Base-by-base conservation (phyloP, 2,888 invertebrate genomes). In the Brachyptera putata region DNA sequence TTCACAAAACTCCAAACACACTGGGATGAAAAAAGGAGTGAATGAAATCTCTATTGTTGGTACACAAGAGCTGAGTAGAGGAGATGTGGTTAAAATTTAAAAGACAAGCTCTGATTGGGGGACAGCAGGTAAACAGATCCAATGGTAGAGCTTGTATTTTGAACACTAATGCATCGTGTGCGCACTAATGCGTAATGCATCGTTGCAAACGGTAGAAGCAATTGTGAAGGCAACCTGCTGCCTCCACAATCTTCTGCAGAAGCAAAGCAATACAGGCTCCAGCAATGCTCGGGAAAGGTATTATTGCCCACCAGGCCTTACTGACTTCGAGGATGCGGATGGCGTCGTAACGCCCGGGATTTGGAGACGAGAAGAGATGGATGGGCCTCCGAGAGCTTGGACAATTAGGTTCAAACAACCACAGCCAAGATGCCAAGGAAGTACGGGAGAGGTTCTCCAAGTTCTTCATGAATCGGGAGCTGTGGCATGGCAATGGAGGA, bases 171-270 rank as follows among this genome's bases (percentile, higher is more conserved):
- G n/a, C n/a, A n/a, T n/a, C n/a, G n/a, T n/a, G n/a, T n/a, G n/a
- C n/a, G n/a, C n/a, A n/a, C n/a, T n/a, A n/a, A n/a, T n/a, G n/a
- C n/a, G n/a, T 18, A 39, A 34, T 16, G 57, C 60, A 11, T 39
- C 50, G 9, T 14, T 37, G 11, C 2, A 22, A 13, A 61, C 50
- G 37, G 13, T 61, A n/a, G 18, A 61, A 1, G 14, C 16, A 3
- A 50, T 62, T 16, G 41, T 62, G 7, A 21, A 39, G 18, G 48
- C 62, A 22, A 58, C 58, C 11, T 3, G 43, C n/a, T 39, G 30
- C 24, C 48, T 62, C 11, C 62, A 62, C 56, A 62, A 62, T 30
- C 57, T 36, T 14, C 37, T 55, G 13, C 49, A 41, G 18, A 5
- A 5, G 13, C 9, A 24, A 21, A 53, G 53, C 18, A 53, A 34